These are phyloP conservation scores for Apotomis betuletana DNA, from an alignment of 2,888 invertebrate species.

Conservation along the genomic window DNA sequence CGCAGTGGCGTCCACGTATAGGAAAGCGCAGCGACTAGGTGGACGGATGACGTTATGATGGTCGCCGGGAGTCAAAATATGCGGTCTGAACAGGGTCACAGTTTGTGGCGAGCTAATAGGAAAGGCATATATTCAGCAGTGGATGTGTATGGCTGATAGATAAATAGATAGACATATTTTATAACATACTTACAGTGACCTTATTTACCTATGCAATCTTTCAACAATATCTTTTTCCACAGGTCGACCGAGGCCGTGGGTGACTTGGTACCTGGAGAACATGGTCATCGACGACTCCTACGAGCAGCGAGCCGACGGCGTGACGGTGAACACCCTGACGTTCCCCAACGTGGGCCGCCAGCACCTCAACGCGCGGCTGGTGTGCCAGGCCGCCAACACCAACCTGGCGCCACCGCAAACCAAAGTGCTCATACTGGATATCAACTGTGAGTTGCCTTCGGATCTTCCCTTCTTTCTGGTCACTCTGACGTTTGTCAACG, in stretches of 20 bases:
- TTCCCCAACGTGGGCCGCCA: constrained; percentile 92
- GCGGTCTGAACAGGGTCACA: too few relatives aligned
- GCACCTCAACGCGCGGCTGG: constrained; percentile 91
- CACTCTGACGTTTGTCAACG: constrained; percentile 90
- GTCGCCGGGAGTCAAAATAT: too few relatives aligned
- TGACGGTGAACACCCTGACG: constrained; percentile 90
- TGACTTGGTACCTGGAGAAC: constrained; percentile 94
- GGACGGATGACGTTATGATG: too few relatives aligned
- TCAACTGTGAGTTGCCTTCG: constrained; percentile 89
- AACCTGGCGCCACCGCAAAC: constrained; percentile 91
- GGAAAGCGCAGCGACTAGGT: too few relatives aligned
- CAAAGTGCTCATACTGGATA: constrained; percentile 91
- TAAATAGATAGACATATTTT: too few relatives aligned
- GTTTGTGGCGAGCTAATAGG: too few relatives aligned
- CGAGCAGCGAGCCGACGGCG: constrained; percentile 86
- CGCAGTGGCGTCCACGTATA: too few relatives aligned
- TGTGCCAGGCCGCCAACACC: constrained; percentile 95
- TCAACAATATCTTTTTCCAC: constrained; percentile 42
- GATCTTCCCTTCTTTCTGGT: background rate
- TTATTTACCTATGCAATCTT: too few relatives aligned
- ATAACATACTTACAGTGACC: too few relatives aligned
- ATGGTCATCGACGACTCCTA: constrained; percentile 92
- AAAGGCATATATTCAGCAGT: too few relatives aligned
- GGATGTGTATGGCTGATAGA: too few relatives aligned
- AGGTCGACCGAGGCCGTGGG: constrained; percentile 90